Percentiles rank a stretch among this genome's conserved stretches.
Evolutionary conservation across 2,888 invertebrate genomes (phyloP).

Genomic region (Latrodectus hesperus): DNA sequence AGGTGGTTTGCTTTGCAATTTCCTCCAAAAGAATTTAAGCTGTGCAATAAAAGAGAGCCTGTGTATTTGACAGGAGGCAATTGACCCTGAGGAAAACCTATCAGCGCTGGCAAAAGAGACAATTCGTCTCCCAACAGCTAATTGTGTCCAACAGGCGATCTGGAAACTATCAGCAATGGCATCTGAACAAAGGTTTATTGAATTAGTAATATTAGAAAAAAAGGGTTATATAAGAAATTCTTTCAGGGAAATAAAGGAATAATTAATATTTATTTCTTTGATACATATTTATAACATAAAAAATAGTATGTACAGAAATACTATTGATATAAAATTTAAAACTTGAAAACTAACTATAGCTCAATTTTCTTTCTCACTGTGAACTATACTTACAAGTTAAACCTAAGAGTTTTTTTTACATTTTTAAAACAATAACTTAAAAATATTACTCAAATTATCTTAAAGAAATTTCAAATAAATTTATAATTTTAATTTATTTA

Average conservation of each 20-base stretch:
- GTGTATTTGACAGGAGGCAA: slow-evolving; percentile 47
- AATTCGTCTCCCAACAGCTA: slow-evolving; percentile 25
- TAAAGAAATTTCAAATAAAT: too few species aligned
- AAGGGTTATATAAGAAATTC: slow-evolving; percentile 2
- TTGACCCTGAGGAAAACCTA: slow-evolving; percentile 33
- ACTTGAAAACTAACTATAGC: too few species aligned
- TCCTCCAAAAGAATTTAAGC: neutral
- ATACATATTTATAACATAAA: too few species aligned
- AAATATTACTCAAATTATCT: too few species aligned
- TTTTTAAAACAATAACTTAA: too few species aligned
- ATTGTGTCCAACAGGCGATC: slow-evolving; percentile 53
- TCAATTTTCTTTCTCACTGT: too few species aligned
- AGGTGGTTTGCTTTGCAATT: neutral
- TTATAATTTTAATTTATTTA: too few species aligned
- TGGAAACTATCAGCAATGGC: slow-evolving; percentile 34
- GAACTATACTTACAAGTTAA: too few species aligned
- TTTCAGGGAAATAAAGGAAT: neutral
- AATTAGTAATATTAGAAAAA: slow-evolving; percentile 14
- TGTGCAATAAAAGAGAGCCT: slow-evolving; percentile 23
- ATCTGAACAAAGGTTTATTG: slow-evolving; percentile 1
- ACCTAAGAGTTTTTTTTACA: too few species aligned
- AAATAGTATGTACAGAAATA: too few species aligned
- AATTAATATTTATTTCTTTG: too few species aligned
- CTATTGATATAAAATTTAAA: too few species aligned
- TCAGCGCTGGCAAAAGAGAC: slow-evolving; percentile 20